Evolutionary conservation across 2,888 invertebrate species (phyloP).

Genomic region (Clistopyga incitator): DNA sequence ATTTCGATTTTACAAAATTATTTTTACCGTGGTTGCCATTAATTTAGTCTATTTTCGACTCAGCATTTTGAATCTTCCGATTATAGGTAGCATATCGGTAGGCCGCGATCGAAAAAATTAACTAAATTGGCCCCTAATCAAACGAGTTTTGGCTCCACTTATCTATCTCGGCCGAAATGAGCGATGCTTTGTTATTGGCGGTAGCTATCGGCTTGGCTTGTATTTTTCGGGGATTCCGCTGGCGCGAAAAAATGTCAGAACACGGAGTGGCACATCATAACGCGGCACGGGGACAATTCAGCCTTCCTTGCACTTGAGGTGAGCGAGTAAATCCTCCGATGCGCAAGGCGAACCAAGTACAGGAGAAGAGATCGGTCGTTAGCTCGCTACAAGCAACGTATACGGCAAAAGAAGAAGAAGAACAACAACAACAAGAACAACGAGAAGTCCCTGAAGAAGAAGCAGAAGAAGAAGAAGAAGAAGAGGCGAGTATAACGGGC

Average conservation of each 20-base stretch:
- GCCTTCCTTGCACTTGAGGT: slow-evolving; percentile 55
- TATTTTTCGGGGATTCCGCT: not conserved
- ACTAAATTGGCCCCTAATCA: slow-evolving; percentile 77
- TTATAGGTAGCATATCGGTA: slow-evolving; percentile 55
- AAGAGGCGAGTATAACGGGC: slow-evolving; percentile 74
- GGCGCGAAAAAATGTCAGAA: not conserved
- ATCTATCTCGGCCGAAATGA: slow-evolving; percentile 44
- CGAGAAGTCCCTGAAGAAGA: slow-evolving; percentile 13
- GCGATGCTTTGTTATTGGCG: slow-evolving; percentile 71
- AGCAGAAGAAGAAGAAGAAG: slow-evolving; percentile 18
- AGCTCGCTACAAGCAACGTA: slow-evolving; percentile 69
- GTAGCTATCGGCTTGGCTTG: slow-evolving; percentile 46
- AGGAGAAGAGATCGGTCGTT: slow-evolving; percentile 64
- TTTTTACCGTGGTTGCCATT: slow-evolving; percentile 19
- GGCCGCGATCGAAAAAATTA: slow-evolving; percentile 72
- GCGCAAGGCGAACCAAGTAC: slow-evolving; percentile 21
- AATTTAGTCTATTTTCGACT: slow-evolving; percentile 71
- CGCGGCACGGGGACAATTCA: slow-evolving; percentile 32
- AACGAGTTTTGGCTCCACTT: slow-evolving; percentile 55
- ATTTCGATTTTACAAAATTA: too few relatives aligned
- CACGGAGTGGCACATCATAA: not conserved
- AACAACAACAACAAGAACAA: slow-evolving; percentile 8
- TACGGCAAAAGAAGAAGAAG: slow-evolving; percentile 34
- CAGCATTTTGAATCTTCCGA: slow-evolving; percentile 65
- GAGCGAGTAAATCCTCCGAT: slow-evolving; percentile 53